phyloP scores from a whole-genome alignment of 2,113 vertebrate genomes.

The Chiloscyllium plagiosum region DNA sequence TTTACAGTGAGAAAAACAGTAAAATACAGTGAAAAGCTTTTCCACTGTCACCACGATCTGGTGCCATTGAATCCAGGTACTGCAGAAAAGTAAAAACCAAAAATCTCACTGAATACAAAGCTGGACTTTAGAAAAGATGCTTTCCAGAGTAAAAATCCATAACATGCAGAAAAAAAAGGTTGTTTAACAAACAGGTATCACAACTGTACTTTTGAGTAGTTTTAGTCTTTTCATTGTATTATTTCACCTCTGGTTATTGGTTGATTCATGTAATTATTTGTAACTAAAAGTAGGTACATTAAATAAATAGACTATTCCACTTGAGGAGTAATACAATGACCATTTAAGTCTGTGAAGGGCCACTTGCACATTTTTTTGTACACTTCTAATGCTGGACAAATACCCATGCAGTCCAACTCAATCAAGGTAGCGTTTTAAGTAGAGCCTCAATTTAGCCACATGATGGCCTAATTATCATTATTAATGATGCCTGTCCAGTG shows the following conservation, averaged over 20 bases:
- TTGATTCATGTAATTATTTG: neutral
- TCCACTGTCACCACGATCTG: too few relatives aligned
- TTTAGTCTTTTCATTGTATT: neutral
- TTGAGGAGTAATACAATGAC: neutral
- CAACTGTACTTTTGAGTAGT: neutral
- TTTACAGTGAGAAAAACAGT: too few relatives aligned
- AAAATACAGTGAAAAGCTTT: too few relatives aligned
- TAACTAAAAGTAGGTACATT: neutral
- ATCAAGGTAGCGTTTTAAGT: neutral
- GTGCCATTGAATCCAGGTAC: neutral
- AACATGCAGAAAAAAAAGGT: neutral
- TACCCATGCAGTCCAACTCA: conserved; percentile 26
- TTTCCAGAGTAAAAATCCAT: neutral
- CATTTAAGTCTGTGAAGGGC: conserved; percentile 2
- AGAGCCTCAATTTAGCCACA: neutral
- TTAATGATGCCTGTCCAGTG: neutral
- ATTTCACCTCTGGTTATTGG: neutral
- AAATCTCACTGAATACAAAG: neutral
- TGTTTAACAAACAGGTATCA: neutral
- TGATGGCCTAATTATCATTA: neutral
- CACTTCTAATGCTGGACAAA: neutral
- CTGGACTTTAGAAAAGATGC: neutral
- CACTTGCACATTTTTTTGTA: neutral
- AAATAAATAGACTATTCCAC: neutral
- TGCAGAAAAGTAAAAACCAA: neutral